These are phyloP conservation scores for Lithobates pipiens DNA, from an alignment of 2,797 vertebrate genomes.

Conservation along the genomic window DNA sequence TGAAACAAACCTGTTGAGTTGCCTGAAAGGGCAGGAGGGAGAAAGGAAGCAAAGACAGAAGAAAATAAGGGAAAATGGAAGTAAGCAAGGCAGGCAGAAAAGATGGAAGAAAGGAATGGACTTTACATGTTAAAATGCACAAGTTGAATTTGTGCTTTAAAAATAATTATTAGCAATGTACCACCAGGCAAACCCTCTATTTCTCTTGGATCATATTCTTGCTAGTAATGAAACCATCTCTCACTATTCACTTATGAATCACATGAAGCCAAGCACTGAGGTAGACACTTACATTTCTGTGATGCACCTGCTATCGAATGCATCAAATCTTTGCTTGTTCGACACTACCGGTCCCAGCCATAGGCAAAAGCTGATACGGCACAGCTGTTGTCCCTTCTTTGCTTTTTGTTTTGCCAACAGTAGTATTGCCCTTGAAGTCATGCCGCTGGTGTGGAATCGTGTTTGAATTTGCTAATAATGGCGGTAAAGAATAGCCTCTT, in stretches of 20 bases:
- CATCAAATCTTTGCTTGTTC: conserved; percentile 76
- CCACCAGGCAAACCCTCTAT: not conserved
- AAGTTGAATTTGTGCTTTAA: not conserved
- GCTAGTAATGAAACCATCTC: conserved; percentile 6
- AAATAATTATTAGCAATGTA: too few relatives aligned
- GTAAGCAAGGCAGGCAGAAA: too few relatives aligned
- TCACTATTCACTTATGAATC: conserved; percentile 20
- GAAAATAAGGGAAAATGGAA: too few relatives aligned
- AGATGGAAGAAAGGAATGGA: too few relatives aligned
- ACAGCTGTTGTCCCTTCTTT: conserved; percentile 75
- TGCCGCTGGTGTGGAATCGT: conserved; percentile 59
- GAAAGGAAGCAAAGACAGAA: not conserved
- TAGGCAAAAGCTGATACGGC: conserved; percentile 74
- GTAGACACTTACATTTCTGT: conserved; percentile 69
- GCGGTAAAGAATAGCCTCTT: conserved; percentile 56
- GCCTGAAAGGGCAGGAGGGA: not conserved
- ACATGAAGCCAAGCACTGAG: not conserved
- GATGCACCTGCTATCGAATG: conserved; percentile 76
- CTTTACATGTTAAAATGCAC: too few relatives aligned
- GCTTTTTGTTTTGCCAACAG: conserved; percentile 73
- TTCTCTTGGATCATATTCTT: conserved; percentile 24
- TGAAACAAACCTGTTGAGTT: too few relatives aligned
- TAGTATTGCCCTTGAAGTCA: conserved; percentile 72
- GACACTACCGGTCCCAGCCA: conserved; percentile 74
- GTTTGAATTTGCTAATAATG: conserved; percentile 51